A percentile compares a stretch with the other conserved stretches of the same genome.
These are phyloP conservation scores for Apis laboriosa DNA, from an alignment of 1,140 invertebrate genomes.

Conservation along the genomic window DNA sequence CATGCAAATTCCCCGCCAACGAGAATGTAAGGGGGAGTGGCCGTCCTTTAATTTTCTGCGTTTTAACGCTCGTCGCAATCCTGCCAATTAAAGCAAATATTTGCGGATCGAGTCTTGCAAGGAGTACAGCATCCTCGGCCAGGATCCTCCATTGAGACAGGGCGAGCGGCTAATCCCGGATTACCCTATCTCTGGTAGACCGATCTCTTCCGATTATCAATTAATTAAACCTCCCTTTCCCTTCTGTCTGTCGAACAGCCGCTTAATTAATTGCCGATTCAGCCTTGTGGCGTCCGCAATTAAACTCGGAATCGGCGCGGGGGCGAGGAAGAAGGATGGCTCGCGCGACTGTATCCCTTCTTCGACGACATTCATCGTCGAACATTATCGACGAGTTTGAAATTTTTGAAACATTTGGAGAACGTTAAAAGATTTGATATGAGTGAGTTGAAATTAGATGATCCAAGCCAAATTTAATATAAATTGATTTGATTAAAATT, in stretches of 20 bases:
- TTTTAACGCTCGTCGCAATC: constrained; percentile 33
- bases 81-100: constrained; percentile 48
- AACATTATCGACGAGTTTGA: no score
- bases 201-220: constrained; percentile 50
- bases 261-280: constrained; percentile 50
- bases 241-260: constrained; percentile 14
- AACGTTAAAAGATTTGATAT: no score
- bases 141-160: constrained; percentile 24
- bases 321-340: background rate
- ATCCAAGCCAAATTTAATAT: no score
- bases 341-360: no score
- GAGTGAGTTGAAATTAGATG: no score
- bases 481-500: no score
- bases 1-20: constrained; percentile 5
- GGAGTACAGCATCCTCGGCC: background rate
- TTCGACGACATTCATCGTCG: no score
- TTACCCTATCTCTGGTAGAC: constrained; percentile 31
- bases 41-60: constrained; percentile 11
- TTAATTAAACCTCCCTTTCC: constrained; percentile 43
- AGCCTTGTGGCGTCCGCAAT: constrained; percentile 8
- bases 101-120: constrained; percentile 35
- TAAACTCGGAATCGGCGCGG: constrained; percentile 29
- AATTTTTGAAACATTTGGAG: no score
- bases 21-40: background rate
- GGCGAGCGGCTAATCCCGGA: constrained; percentile 36